Conservation (phyloP, 1,140 invertebrate species). For the Sinella curviseta region DNA sequence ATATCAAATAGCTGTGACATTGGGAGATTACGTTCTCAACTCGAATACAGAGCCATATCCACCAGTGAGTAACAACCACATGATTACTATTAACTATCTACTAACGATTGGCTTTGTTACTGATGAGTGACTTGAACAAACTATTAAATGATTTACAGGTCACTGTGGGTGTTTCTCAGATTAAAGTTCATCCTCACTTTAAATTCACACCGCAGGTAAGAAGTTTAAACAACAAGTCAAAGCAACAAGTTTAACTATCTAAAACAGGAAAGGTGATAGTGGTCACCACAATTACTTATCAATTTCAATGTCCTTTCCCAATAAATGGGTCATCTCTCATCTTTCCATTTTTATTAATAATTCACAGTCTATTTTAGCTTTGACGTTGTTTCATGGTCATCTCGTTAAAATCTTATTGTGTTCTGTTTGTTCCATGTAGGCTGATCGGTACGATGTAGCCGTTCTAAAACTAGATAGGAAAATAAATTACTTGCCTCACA, state of each 20-base stretch:
- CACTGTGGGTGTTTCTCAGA: conserved; percentile 83
- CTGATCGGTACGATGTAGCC: conserved; percentile 83
- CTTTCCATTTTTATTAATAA: no score
- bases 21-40: conserved; percentile 92
- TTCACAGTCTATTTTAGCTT: no score
- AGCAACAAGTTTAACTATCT: no score
- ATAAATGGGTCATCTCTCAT: no score
- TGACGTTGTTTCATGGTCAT: not conserved
- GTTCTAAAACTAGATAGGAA: conserved; percentile 83
- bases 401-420: not conserved
- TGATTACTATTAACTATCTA: no score
- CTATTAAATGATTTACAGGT: no score
- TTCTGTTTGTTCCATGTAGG: conserved; percentile 59
- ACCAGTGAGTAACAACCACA: no score
- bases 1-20: conserved; percentile 83
- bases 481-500: conserved; percentile 85
- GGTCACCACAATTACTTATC: no score
- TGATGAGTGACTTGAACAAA: no score
- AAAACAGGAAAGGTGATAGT: no score
- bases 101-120: no score
- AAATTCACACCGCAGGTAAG: conserved; percentile 88
- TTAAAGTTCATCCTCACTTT: conserved; percentile 89
- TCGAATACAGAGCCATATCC: conserved; percentile 84
- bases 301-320: no score
- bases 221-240: not conserved